phyloP scores from a whole-genome alignment of 2,113 vertebrate species.

The Daphoenositta chrysoptera region DNA sequence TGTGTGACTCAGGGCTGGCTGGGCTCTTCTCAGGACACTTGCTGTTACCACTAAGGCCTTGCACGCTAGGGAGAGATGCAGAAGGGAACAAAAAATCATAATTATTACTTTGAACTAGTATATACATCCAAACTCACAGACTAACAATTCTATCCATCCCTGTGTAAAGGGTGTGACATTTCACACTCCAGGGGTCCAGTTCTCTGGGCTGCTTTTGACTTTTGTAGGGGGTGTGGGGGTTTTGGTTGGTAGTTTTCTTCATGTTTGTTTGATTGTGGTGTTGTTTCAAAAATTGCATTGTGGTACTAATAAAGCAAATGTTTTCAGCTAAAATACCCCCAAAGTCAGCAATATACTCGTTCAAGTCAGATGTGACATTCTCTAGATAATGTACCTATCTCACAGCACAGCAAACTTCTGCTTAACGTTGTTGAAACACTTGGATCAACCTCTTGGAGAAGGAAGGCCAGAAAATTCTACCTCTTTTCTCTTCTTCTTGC shows the following conservation, averaged over 20 bases:
- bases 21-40: neutral
- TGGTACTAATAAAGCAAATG: neutral
- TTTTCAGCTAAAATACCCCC: neutral
- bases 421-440: neutral
- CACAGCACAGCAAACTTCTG: neutral
- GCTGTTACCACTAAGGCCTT: neutral
- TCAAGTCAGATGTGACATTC: neutral
- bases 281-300: neutral
- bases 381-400: neutral
- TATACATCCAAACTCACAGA: neutral
- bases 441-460: neutral
- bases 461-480: neutral
- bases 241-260: neutral
- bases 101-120: neutral
- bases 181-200: neutral
- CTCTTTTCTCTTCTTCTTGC: neutral
- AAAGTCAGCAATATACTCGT: neutral
- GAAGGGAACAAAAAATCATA: neutral
- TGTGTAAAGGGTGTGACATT: neutral
- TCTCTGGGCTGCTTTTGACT: neutral
- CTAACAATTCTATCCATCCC: neutral
- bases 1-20: neutral
- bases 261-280: neutral
- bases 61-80: neutral
- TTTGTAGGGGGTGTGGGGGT: neutral